These are phyloP conservation scores for Psittacula cyanocephala DNA, from an alignment of 2,113 vertebrate species.

Conservation along the genomic window DNA sequence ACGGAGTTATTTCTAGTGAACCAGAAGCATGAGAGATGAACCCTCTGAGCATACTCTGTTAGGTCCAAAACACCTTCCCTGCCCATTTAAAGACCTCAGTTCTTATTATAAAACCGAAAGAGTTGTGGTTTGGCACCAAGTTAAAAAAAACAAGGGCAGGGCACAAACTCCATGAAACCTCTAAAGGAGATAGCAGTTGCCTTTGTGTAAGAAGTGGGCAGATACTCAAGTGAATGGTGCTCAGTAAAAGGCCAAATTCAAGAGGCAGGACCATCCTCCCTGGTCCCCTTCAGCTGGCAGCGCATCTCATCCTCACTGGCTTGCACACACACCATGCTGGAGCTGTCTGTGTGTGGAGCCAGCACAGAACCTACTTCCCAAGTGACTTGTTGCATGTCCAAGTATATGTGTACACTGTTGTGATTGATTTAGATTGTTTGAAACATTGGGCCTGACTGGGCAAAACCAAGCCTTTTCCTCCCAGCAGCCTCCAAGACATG, in stretches of 20 bases:
- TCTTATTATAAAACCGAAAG: background rate
- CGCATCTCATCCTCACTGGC: fast-evolving
- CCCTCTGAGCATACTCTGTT: background rate
- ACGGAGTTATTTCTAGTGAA: background rate
- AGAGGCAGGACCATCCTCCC: background rate
- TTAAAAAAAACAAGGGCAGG: background rate
- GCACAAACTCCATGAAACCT: background rate
- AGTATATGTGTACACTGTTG: fast-evolving
- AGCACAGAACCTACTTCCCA: background rate
- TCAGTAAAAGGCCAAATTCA: background rate
- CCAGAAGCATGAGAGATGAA: background rate
- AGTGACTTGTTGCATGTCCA: background rate
- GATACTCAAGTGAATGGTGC: background rate
- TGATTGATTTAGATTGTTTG: background rate
- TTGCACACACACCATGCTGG: fast-evolving
- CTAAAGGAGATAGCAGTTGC: background rate
- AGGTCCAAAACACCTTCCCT: background rate
- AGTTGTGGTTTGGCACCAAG: background rate
- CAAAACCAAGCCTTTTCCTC: background rate
- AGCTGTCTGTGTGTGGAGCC: background rate
- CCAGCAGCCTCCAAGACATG: background rate
- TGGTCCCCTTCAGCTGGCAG: background rate
- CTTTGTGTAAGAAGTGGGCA: background rate
- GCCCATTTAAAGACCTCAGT: background rate
- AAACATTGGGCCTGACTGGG: background rate